Evolutionary conservation across 2,888 invertebrate species (phyloP).

Genomic region (Perizoma affinitatum): DNA sequence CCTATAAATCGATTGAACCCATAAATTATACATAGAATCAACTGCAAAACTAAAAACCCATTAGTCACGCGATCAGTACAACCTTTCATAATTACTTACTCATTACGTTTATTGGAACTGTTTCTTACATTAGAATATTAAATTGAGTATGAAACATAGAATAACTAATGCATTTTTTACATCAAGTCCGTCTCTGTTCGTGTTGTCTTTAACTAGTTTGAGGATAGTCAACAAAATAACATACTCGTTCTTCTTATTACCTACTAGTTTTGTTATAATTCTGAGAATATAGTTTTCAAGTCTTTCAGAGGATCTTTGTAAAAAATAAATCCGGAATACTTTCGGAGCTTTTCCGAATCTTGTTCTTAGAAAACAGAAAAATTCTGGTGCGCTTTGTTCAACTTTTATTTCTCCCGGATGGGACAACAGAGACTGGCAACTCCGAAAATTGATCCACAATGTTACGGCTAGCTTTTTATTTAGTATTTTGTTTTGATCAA

Average conservation of each 20-base stretch:
- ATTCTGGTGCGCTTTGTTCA: too few relatives aligned
- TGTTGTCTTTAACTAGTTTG: conserved; percentile 60
- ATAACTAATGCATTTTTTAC: conserved; percentile 31
- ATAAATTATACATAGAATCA: conserved; percentile 27
- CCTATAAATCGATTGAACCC: conserved; percentile 30
- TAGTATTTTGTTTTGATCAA: too few relatives aligned
- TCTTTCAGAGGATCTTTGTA: background rate
- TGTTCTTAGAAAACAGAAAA: too few relatives aligned
- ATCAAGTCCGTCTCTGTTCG: conserved; percentile 56
- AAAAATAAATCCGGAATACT: too few relatives aligned
- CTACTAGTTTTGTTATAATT: conserved; percentile 19
- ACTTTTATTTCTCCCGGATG: too few relatives aligned
- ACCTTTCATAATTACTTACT: conserved; percentile 47
- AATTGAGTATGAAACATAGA: conserved; percentile 31
- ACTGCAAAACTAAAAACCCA: conserved; percentile 25
- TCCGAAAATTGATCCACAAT: too few relatives aligned
- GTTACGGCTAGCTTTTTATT: too few relatives aligned
- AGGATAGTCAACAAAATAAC: conserved; percentile 63
- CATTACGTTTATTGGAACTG: conserved; percentile 37
- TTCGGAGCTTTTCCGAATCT: too few relatives aligned
- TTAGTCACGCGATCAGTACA: conserved; percentile 45
- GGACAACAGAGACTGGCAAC: too few relatives aligned
- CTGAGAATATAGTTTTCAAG: conserved; percentile 16
- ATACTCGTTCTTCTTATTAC: conserved; percentile 19
- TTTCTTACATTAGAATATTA: conserved; percentile 33